Conservation (phyloP, 2,888 invertebrate genomes). For the Amblyjoppa proteus region DNA sequence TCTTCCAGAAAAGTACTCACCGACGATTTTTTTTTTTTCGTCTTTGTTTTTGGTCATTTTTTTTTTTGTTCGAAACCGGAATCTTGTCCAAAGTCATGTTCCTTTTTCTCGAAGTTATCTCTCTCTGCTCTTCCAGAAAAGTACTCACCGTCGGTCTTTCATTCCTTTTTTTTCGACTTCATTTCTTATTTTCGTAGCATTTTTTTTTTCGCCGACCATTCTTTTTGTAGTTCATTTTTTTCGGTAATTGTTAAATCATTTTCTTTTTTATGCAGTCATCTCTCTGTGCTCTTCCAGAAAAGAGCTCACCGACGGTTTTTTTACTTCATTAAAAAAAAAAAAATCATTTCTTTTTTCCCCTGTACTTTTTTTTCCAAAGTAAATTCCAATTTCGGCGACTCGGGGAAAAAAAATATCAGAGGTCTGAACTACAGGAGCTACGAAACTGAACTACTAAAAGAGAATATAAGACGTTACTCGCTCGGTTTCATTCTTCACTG, state of each 20-base stretch:
- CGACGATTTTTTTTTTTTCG: background rate
- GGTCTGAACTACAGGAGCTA: slow-evolving; percentile 3
- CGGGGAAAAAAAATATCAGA: background rate
- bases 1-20: background rate
- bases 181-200: background rate
- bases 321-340: background rate
- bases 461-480: background rate
- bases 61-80: background rate
- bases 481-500: slow-evolving; percentile 59
- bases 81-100: background rate
- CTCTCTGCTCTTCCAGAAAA: too few relatives aligned
- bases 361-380: background rate
- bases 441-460: background rate
- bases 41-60: background rate
- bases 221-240: too few relatives aligned
- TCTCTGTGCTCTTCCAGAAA: slow-evolving; percentile 16
- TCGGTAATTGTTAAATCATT: background rate
- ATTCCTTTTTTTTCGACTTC: background rate
- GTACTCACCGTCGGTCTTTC: background rate
- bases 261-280: too few relatives aligned
- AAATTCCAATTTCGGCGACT: background rate
- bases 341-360: background rate
- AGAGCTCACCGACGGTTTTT: background rate
- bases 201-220: background rate
- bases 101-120: too few relatives aligned